These are phyloP conservation scores for Eucera pruinosa DNA, from an alignment of 2,888 invertebrate species.

Conservation along the genomic window DNA sequence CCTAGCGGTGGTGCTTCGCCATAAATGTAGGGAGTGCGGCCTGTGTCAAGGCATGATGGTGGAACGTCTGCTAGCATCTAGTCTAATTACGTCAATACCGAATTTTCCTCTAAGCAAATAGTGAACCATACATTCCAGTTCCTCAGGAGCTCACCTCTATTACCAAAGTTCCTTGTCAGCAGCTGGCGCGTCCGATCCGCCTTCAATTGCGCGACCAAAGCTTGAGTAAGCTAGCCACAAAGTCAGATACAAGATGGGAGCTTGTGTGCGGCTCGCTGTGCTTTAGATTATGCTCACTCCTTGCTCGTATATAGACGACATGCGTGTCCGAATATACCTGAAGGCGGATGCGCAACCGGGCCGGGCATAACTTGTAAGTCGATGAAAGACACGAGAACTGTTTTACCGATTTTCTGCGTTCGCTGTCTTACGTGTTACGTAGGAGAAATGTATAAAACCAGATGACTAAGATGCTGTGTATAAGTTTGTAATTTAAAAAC, in stretches of 20 bases:
- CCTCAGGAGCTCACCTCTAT: conserved; percentile 64
- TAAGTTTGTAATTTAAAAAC: no score
- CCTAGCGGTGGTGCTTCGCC: no score
- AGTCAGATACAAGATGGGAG: conserved; percentile 61
- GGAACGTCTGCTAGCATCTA: conserved; percentile 62
- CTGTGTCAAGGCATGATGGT: conserved; percentile 57
- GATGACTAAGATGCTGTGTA: no score
- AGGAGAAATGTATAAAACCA: no score
- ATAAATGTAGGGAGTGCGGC: no score
- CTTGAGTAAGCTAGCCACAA: conserved; percentile 68
- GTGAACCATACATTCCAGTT: conserved; percentile 52
- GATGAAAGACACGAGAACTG: no score
- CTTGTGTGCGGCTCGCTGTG: conserved; percentile 10
- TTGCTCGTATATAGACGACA: conserved; percentile 38
- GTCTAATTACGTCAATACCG: conserved; percentile 72
- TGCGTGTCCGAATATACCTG: conserved; percentile 43
- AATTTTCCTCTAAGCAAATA: conserved; percentile 63
- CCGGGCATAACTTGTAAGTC: conserved; percentile 5
- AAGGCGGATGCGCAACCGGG: conserved; percentile 31
- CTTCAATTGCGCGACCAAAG: conserved; percentile 65
- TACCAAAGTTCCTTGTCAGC: conserved; percentile 72
- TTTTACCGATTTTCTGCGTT: no score
- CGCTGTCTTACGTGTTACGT: no score
- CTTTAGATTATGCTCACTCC: conserved; percentile 62
- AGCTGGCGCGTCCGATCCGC: conserved; percentile 65